Base-by-base conservation (phyloP, 1,140 invertebrate species). In the Sesamia nonagrioides region DNA sequence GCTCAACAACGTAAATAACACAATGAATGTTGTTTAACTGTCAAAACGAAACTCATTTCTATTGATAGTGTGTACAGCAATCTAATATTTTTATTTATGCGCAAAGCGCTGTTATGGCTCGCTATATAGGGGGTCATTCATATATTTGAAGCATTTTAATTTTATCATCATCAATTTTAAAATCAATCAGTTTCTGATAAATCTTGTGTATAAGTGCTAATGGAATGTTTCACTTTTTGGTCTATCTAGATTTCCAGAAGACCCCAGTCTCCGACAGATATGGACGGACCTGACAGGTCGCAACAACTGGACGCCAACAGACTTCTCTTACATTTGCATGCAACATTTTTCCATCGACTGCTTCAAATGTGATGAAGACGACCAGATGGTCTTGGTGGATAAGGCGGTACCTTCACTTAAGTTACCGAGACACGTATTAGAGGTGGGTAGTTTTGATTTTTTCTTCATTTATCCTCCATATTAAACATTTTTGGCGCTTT, bases 221-320 rank as follows among this genome's bases (percentile, higher is more conserved):
- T n/a, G n/a, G n/a, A n/a, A n/a, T 2, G 27, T 45, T 45, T 71
- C 13, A 75, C 13, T 60, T 18, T 48, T 56, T 74, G 0, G 77
- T 52, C 56, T 69, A 66, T 66, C 8, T 71, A 94, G 93, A 69
- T 94, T 94, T 83, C 93, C 92, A 8, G 93, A 94, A 78, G 92
- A 94, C 18, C 40, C 85, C 4, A 84, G 84, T 15, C 80, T 89
- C 0, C 85, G 86, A 73, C 91, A 92, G 77, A 92, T 94, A 73
- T 94, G 93, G 93, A 89, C 93, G 18, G 91, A 94, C 80, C 84
- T 94, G 6, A 94, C 93, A 2, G 93, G 93, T 11, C 89, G 93
- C 27, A 93, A 91, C 73, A 93, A 92, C 75, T 94, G 93, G 93
- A 94, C 91, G 0, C 92, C 93, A 7, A 94, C 92, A 3, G 93